Evolutionary conservation across 1,140 invertebrate species (phyloP), one percentile per base, ranked within the genome.

Genomic region (Vanessa tameamea): DNA sequence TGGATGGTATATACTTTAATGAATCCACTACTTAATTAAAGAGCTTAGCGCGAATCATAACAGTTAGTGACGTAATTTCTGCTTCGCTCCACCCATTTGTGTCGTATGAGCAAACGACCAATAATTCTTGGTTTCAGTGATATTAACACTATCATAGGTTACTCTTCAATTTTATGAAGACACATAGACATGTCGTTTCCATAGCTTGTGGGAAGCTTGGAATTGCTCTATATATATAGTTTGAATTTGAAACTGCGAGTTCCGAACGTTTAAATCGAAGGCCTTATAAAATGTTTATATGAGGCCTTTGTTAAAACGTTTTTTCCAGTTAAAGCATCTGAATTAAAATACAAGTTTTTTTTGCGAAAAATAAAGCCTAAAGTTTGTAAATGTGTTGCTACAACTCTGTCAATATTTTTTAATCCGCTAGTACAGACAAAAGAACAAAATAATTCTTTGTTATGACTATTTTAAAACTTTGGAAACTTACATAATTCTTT

Each of bases 91-190:
- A 31, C 20, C 2, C 57, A 26, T 31, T 26, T 59, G 23, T 59
- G 20, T 31, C 57, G 23, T 59, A 59, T 26, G 57, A 87, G 84
- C 84, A 88, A 91, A 89, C 87, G 89, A 82, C 83, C 89, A 86
- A 91, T 91, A 91, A 88, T 81, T 91, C 87, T 89, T 89, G 86
- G 84, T 88, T 84, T 79, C 85, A 81, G 83, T 83, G 83, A 88
- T 89, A 91, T 89, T 90, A 91, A 91, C 87, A 91, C 88, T 90
- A 90, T 90, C 87, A 89, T 89, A 88, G 87, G 85, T 91, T 89
- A 86, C 87, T 88, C 86, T 85, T 82, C 72, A 81, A 81, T 84
- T 88, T 89, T 91, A 91, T 91, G 87, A 89, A 89, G 89, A 91
- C 76, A 87, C 78, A 89, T 87, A 89, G 82, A 75, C 73, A 74